phyloP scores from a whole-genome alignment of 2,888 invertebrate genomes.

The Strigamia transsilvanica region DNA sequence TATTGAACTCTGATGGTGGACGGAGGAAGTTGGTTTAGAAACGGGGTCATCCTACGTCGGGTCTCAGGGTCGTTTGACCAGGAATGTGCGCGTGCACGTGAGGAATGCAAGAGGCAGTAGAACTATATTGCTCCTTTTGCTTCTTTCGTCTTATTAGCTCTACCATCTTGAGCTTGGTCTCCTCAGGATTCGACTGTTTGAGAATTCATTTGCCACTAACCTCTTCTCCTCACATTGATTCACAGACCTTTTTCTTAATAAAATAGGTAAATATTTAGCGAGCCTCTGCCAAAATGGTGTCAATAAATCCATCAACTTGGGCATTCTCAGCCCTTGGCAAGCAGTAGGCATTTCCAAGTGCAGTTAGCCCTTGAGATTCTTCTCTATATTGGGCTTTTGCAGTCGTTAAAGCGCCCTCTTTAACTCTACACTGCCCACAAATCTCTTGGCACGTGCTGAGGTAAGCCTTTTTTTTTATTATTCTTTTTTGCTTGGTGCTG shows the following conservation, averaged over 20 bases:
- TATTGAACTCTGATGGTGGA: constrained; percentile 11
- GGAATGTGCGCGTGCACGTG: constrained; percentile 10
- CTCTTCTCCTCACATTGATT: constrained; percentile 17
- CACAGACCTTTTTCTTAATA: constrained; percentile 30
- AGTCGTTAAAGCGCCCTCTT: constrained; percentile 30
- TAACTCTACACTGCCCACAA: constrained; percentile 26
- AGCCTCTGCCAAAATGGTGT: constrained; percentile 26
- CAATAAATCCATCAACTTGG: constrained; percentile 21
- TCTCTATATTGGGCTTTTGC: constrained; percentile 30
- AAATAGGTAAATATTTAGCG: constrained; percentile 30
- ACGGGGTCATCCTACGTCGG: constrained; percentile 13
- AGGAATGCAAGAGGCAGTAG: constrained; percentile 11
- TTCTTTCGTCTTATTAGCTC: constrained; percentile 26
- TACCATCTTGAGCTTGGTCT: not conserved
- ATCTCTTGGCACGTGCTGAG: constrained; percentile 30
- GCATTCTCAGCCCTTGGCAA: constrained; percentile 21
- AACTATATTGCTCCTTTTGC: constrained; percentile 1
- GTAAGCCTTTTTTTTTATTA: not conserved
- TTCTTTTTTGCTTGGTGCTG: constrained; percentile 9
- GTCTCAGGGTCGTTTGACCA: constrained; percentile 25
- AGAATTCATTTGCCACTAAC: constrained; percentile 21
- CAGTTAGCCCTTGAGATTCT: constrained; percentile 30
- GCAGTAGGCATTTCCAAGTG: constrained; percentile 26
- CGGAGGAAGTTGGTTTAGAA: constrained; percentile 13
- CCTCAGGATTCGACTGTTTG: constrained; percentile 11